A percentile compares a stretch with the other conserved stretches of the same genome.
Conservation (phyloP, 2,888 invertebrate genomes). For the Caenorhabditis japonica region DNA sequence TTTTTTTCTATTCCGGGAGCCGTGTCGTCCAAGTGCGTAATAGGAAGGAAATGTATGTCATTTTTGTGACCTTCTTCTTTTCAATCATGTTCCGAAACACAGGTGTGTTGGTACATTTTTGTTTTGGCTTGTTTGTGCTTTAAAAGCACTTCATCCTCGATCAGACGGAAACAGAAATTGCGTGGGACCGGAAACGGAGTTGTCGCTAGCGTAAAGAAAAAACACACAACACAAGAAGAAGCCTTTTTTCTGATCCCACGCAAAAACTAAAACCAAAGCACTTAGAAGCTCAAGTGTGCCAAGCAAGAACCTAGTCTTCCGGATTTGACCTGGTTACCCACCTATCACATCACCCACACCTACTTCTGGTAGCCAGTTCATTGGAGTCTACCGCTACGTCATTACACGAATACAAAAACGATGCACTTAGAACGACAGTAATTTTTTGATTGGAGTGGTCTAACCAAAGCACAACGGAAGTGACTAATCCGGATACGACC, state of each 20-base stretch:
- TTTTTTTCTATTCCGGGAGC: slow-evolving; percentile 29
- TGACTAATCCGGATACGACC: background rate
- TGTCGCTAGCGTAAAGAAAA: slow-evolving; percentile 22
- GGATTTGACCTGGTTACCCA: slow-evolving; percentile 34
- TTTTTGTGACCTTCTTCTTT: slow-evolving; percentile 10
- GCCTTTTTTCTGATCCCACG: slow-evolving; percentile 21
- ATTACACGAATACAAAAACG: slow-evolving; percentile 9
- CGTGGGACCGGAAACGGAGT: slow-evolving; percentile 22
- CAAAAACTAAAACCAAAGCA: slow-evolving; percentile 1
- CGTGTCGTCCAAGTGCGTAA: slow-evolving; percentile 26
- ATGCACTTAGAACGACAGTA: slow-evolving; percentile 12
- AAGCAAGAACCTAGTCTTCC: slow-evolving; percentile 4
- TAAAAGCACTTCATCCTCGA: slow-evolving; percentile 2
- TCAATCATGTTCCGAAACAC: no score
- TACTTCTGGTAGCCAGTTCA: no score
- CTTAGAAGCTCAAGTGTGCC: background rate
- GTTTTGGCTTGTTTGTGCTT: no score
- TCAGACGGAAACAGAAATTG: slow-evolving; percentile 39
- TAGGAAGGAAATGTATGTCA: slow-evolving; percentile 27
- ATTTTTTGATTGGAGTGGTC: no score
- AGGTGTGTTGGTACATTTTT: no score
- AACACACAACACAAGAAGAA: background rate
- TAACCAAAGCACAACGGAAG: no score
- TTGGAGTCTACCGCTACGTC: no score
- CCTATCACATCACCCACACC: slow-evolving; percentile 29